Conservation (phyloP, 2,797 vertebrate species). For the Decapterus maruadsi region DNA sequence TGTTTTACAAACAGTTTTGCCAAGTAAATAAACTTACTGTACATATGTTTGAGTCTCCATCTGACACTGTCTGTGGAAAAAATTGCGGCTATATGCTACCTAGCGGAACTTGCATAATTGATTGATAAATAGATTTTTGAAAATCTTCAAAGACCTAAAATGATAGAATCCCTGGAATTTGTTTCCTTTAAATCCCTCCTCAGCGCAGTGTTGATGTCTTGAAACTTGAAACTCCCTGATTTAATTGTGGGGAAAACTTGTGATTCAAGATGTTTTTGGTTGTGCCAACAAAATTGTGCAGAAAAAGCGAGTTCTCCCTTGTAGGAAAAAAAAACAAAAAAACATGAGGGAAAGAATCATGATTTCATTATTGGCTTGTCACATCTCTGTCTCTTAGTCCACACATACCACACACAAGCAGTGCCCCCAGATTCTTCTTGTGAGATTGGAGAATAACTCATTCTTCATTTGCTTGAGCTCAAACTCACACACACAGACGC, state of each 20-base stretch:
- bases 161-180: too few relatives aligned
- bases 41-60: too few relatives aligned
- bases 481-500: conserved; percentile 1
- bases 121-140: too few relatives aligned
- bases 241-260: neutral
- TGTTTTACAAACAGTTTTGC: too few relatives aligned
- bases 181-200: neutral
- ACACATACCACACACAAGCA: conserved; percentile 1
- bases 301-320: neutral
- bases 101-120: too few relatives aligned
- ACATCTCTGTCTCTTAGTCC: conserved; percentile 6
- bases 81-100: too few relatives aligned
- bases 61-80: too few relatives aligned
- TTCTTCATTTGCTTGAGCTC: conserved; percentile 45
- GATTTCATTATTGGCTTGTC: conserved; percentile 41
- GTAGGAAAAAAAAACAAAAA: neutral
- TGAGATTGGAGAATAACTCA: conserved; percentile 26
- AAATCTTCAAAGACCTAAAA: too few relatives aligned
- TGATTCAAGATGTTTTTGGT: neutral
- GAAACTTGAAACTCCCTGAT: neutral
- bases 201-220: neutral
- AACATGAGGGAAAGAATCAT: conserved; percentile 26
- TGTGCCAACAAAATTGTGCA: neutral
- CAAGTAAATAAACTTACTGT: too few relatives aligned
- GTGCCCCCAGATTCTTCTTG: conserved; percentile 28